Conservation (phyloP, 2,888 invertebrate species). For the Phortica magna region DNA sequence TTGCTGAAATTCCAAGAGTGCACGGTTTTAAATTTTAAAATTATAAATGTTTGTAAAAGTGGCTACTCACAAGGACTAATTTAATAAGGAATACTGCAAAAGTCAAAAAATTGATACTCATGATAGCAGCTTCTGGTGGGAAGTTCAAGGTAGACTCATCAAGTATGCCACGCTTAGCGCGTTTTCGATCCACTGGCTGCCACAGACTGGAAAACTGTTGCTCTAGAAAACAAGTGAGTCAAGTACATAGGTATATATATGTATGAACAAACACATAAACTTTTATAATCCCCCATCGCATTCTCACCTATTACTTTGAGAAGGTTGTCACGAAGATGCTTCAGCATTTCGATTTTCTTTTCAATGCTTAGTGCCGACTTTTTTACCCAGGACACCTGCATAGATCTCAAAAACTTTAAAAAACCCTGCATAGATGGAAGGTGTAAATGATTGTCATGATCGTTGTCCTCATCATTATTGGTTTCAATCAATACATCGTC, state of each 20-base stretch:
- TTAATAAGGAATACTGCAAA: slow-evolving; percentile 92
- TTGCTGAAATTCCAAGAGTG: slow-evolving; percentile 80
- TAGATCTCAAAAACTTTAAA: slow-evolving; percentile 70
- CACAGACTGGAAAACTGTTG: slow-evolving; percentile 79
- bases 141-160: slow-evolving; percentile 84
- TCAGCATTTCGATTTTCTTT: slow-evolving; percentile 73
- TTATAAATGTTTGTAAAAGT: slow-evolving; percentile 6
- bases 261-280: too few species aligned
- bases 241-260: slow-evolving; percentile 50
- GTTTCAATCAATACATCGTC: slow-evolving; percentile 39
- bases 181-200: slow-evolving; percentile 73
- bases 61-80: slow-evolving; percentile 83
- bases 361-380: slow-evolving; percentile 70
- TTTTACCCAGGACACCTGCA: slow-evolving; percentile 70
- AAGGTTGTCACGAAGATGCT: slow-evolving; percentile 79
- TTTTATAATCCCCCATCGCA: too few species aligned
- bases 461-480: slow-evolving; percentile 17
- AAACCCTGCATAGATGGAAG: slow-evolving; percentile 73
- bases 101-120: slow-evolving; percentile 90
- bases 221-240: slow-evolving; percentile 71
- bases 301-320: slow-evolving; percentile 84
- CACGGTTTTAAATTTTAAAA: slow-evolving; percentile 8
- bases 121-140: slow-evolving; percentile 89
- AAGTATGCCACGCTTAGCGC: slow-evolving; percentile 69
- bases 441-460: slow-evolving; percentile 46